phyloP scores from a whole-genome alignment of 2,888 invertebrate species.

The Sipha maydis region DNA sequence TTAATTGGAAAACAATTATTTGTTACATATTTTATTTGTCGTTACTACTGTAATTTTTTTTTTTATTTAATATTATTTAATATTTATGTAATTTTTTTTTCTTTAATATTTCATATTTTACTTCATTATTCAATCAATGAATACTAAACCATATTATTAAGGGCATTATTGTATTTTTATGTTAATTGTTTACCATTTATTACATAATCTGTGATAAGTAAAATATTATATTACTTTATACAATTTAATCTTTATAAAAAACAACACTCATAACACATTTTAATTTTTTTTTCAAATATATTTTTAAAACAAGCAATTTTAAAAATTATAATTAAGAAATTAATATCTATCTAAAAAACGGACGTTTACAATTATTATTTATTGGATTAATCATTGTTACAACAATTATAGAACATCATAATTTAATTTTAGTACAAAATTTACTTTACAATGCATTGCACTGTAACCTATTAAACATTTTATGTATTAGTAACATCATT shows the following conservation, averaged over 20 bases:
- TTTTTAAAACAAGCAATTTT: constrained; percentile 57
- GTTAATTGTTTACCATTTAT: constrained; percentile 4
- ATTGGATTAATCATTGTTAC: constrained; percentile 32
- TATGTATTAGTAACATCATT: constrained; percentile 25
- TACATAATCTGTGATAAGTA: not conserved
- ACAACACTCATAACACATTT: not conserved
- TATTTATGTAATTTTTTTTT: not conserved
- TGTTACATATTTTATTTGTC: too few relatives aligned
- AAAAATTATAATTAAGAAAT: constrained; percentile 42
- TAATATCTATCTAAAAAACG: constrained; percentile 46
- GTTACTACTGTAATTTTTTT: too few relatives aligned
- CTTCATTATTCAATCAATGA: too few relatives aligned
- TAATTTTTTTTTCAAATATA: constrained; percentile 43
- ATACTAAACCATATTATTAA: not conserved
- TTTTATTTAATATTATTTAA: too few relatives aligned
- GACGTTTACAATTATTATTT: constrained; percentile 41
- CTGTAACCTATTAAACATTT: constrained; percentile 24
- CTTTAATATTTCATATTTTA: not conserved
- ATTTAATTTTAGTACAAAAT: constrained; percentile 43
- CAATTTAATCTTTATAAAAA: not conserved
- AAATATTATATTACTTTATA: constrained; percentile 4
- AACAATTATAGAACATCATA: constrained; percentile 45
- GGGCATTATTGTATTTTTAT: not conserved
- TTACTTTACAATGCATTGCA: constrained; percentile 37
- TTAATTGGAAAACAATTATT: too few relatives aligned